Conservation (phyloP, 2,797 vertebrate genomes). For the Tragelaphus oryx region DNA sequence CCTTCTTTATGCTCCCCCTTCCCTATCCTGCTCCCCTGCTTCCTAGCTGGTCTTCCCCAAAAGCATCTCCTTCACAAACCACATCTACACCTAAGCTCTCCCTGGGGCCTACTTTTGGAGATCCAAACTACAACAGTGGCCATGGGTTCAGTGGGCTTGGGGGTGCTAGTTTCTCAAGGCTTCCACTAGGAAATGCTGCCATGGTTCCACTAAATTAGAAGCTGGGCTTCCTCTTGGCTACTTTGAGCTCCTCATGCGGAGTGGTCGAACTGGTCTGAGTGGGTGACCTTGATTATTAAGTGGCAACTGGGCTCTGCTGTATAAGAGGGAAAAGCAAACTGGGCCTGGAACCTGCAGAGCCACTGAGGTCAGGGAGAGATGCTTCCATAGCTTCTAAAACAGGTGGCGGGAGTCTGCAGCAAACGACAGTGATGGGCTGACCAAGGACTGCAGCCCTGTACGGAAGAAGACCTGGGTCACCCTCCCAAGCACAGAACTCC, state of each 20-base stretch:
- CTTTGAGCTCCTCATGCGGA: not conserved
- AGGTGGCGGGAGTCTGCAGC: fast-evolving
- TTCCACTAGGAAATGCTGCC: not conserved
- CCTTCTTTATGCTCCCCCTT: too few species aligned
- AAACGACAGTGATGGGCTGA: not conserved
- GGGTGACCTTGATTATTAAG: too few species aligned
- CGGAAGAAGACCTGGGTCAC: not conserved
- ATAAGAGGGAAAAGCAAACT: not conserved
- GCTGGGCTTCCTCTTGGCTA: not conserved
- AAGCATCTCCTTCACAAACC: not conserved
- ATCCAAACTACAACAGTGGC: not conserved
- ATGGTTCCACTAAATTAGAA: not conserved
- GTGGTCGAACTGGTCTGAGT: not conserved
- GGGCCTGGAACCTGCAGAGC: not conserved
- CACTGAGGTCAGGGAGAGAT: not conserved
- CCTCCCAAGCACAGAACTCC: not conserved
- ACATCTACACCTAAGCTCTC: not conserved
- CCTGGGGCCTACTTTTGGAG: not conserved
- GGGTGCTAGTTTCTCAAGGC: not conserved
- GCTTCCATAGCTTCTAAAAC: not conserved
- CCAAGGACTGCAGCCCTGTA: not conserved
- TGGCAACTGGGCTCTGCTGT: not conserved
- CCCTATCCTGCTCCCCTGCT: not conserved
- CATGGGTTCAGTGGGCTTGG: not conserved
- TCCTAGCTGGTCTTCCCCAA: not conserved